Evolutionary conservation across 2,113 vertebrate species (phyloP).

Genomic region (Probosciger aterrimus): DNA sequence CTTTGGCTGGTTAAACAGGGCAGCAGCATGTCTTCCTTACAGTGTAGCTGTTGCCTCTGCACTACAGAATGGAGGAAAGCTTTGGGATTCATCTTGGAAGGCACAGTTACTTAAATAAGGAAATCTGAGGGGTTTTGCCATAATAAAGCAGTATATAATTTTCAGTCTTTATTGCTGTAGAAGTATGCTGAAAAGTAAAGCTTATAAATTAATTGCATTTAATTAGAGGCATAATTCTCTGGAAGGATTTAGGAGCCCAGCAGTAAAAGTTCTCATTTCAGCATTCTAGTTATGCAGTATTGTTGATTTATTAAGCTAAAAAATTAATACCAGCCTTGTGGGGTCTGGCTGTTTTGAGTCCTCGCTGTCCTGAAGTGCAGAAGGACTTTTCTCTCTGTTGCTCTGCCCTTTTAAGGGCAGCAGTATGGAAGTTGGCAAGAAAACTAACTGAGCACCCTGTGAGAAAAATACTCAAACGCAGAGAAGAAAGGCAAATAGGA

Average conservation of each 20-base stretch:
- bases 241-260: not conserved
- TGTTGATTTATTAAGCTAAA: slow-evolving; percentile 34
- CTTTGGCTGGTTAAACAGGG: not conserved
- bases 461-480: slow-evolving; percentile 32
- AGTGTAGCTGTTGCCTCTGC: not conserved
- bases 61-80: not conserved
- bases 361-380: slow-evolving; percentile 29
- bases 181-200: not conserved
- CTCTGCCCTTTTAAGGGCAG: slow-evolving; percentile 60
- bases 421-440: slow-evolving; percentile 53
- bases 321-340: slow-evolving; percentile 12
- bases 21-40: not conserved
- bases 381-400: slow-evolving; percentile 37
- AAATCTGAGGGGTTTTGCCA: not conserved
- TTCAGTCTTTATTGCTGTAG: not conserved
- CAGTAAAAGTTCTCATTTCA: not conserved
- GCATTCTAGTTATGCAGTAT: not conserved
- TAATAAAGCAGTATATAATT: not conserved
- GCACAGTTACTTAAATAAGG: not conserved
- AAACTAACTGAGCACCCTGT: slow-evolving; percentile 23
- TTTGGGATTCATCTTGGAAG: not conserved
- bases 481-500: slow-evolving; percentile 18
- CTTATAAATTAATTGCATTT: not conserved
- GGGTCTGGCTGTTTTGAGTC: slow-evolving; percentile 32
- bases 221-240: not conserved